Evolutionary conservation across 2,888 invertebrate species (phyloP), one percentile per base, ranked within the genome.

Genomic region (Caenorhabditis afra): DNA sequence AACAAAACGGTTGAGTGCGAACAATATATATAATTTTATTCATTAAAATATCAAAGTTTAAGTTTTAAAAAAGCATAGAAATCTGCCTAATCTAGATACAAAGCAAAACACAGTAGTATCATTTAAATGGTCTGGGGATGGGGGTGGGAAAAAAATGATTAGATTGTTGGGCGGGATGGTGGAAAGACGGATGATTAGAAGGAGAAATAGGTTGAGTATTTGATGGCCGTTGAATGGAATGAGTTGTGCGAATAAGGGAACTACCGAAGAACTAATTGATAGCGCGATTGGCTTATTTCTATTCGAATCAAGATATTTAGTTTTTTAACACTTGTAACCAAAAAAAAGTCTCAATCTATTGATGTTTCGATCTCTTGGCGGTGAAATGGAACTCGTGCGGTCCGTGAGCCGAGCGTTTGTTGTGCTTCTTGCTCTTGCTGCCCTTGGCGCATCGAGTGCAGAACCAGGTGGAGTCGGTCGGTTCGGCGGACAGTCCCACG

Each of bases 401-500:
- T n/a, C 68, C 62, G 12, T 22, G 41, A 10, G 64, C 14, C 0
- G 59, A 22, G 4, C 79, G 74, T n/a, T 79, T 79, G 12, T 29
- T 49, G 14, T 55, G 37, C 29, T 75, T 74, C 12, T 79, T 65
- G 35, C 49, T 68, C 49, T 85, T 85, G 68, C 82, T 87, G 14
- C 76, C 66, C 41, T 61, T 61, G 39, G 66, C 39, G 73, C 88
- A 88, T 29, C 81, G 71, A 22, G 64, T 77, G 57, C 89, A 89
- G 70, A 70, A 89, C 89, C 89, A 89, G 29, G 67, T 64, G 18
- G 76, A 50, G 64, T 89, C 76, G 8, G 83, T 83, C 11, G 86
- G 88, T 5, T 87, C 84, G 23, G 80, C 81, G 12, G 80, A 37
- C 20, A 89, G 50, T 37, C 88, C 88, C 23, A 89, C 88, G 61